phyloP scores from a whole-genome alignment of 2,888 invertebrate species.

The Syrphus vitripennis region DNA sequence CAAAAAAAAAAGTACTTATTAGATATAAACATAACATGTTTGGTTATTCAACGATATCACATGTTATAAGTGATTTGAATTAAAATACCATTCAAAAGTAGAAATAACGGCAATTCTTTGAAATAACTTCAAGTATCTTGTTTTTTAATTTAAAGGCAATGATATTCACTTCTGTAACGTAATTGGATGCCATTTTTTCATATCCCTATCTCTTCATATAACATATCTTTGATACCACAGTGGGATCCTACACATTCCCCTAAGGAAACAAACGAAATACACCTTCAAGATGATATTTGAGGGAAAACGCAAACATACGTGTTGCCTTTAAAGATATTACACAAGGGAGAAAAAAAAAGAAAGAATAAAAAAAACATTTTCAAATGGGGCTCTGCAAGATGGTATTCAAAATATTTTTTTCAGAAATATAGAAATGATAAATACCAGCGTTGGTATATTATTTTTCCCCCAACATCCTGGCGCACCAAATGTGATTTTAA shows the following conservation, averaged over 20 bases:
- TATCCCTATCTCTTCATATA: slow-evolving; percentile 39
- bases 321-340: not conserved
- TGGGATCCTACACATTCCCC: not conserved
- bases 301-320: not conserved
- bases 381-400: slow-evolving; percentile 25
- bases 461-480: not conserved
- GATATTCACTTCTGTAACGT: not conserved
- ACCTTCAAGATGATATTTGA: not conserved
- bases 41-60: slow-evolving; percentile 5
- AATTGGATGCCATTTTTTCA: slow-evolving; percentile 50
- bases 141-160: not conserved
- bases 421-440: slow-evolving; percentile 31
- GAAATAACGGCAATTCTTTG: not conserved
- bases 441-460: not conserved
- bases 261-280: not conserved
- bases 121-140: slow-evolving; percentile 1
- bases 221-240: slow-evolving; percentile 21
- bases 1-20: too few relatives aligned
- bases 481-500: slow-evolving; percentile 53
- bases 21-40: too few relatives aligned
- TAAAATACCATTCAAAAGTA: slow-evolving; percentile 6
- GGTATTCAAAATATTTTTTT: slow-evolving; percentile 40
- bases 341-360: not conserved
- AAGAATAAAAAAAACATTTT: too few relatives aligned
- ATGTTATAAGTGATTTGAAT: slow-evolving; percentile 31